phyloP scores from a whole-genome alignment of 2,888 invertebrate species.

The Megalurothrips usitatus region DNA sequence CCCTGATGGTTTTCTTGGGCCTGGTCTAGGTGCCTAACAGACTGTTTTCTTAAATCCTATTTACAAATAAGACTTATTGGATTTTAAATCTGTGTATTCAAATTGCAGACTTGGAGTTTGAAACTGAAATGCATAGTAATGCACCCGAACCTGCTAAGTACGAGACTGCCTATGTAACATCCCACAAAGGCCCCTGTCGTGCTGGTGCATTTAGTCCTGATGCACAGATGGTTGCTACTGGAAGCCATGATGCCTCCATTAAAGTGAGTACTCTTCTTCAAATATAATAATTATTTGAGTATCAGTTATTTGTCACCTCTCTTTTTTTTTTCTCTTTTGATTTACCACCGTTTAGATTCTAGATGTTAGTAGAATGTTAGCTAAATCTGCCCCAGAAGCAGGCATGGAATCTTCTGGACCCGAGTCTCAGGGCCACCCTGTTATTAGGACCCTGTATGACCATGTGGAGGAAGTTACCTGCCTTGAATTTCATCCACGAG shows the following conservation, averaged over 20 bases:
- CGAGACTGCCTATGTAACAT: conserved; percentile 98
- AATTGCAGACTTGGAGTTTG: conserved; percentile 81
- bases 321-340: conserved; percentile 33
- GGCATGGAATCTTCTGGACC: conserved; percentile 55
- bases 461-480: conserved; percentile 97
- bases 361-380: conserved; percentile 98
- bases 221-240: conserved; percentile 94
- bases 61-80: neutral
- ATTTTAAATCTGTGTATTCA: neutral
- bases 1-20: conserved; percentile 58
- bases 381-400: conserved; percentile 92
- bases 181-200: conserved; percentile 93
- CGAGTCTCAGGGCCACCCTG: conserved; percentile 90
- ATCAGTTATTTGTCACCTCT: neutral
- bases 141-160: conserved; percentile 97
- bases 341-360: conserved; percentile 62
- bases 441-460: conserved; percentile 94
- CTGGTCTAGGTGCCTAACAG: conserved; percentile 54
- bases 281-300: conserved; percentile 28
- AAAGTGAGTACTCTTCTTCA: conserved; percentile 56
- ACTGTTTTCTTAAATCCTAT: neutral
- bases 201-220: conserved; percentile 94
- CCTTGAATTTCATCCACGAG: conserved; percentile 93
- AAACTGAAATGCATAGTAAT: conserved; percentile 86
- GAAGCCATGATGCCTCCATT: conserved; percentile 96